Evolutionary conservation across 1,140 invertebrate species (phyloP).

Genomic region (Drosophila varians): DNA sequence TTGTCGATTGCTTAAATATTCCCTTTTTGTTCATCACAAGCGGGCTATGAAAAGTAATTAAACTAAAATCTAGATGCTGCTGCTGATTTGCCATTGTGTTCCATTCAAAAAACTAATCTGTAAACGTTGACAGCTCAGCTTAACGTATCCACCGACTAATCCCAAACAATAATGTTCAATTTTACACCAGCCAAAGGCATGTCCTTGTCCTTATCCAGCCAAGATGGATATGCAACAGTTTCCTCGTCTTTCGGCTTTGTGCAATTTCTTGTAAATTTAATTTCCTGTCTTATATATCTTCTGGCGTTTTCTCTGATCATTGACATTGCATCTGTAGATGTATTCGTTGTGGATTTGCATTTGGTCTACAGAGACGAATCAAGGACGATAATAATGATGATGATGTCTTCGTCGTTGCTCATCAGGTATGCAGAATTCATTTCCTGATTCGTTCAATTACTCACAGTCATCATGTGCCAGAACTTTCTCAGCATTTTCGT

Average conservation of each 20-base stretch:
- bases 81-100: slow-evolving; percentile 14
- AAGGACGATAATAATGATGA: slow-evolving; percentile 7
- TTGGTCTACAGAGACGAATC: slow-evolving; percentile 20
- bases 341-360: slow-evolving; percentile 39
- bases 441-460: slow-evolving; percentile 53
- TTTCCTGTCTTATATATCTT: slow-evolving; percentile 67
- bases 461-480: slow-evolving; percentile 11
- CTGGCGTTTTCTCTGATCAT: slow-evolving; percentile 25
- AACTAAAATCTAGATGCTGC: slow-evolving; percentile 10
- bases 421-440: slow-evolving; percentile 58
- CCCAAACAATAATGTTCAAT: slow-evolving; percentile 37
- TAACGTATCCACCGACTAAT: slow-evolving; percentile 1
- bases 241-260: slow-evolving; percentile 32
- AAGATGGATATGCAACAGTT: slow-evolving; percentile 56
- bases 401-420: slow-evolving; percentile 32
- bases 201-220: background rate
- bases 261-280: slow-evolving; percentile 74
- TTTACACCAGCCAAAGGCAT: background rate
- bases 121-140: slow-evolving; percentile 35
- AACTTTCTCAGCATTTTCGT: background rate
- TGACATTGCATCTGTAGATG: slow-evolving; percentile 42
- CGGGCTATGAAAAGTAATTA: slow-evolving; percentile 3
- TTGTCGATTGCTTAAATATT: background rate
- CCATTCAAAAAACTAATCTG: slow-evolving; percentile 30
- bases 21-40: background rate